Base-by-base conservation (phyloP, 2,888 invertebrate species). In the Dryobota labecula region DNA sequence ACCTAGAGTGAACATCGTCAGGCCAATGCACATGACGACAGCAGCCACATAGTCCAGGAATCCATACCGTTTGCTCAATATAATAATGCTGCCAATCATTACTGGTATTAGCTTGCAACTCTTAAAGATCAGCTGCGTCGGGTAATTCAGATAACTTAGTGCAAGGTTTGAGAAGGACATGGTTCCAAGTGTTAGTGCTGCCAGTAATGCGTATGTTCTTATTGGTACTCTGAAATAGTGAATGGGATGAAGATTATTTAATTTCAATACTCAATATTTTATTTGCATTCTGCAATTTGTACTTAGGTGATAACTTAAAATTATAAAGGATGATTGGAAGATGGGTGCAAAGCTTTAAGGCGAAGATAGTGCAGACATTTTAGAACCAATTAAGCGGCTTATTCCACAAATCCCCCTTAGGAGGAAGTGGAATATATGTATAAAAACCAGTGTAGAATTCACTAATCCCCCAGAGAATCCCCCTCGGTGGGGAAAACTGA, bases 41-140 rank as follows among this genome's bases (percentile, higher is more conserved):
- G 99, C 98, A 0, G 99, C 98, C 11, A 97, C 85, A 92, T 99
- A 98, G 92, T 99, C 99, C 76, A 99, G 90, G 27, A 97, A 96
- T 2, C 98, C 98, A 92, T 99, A 99, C 84, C 97, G 97, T 94
- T 99, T 99, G 70, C 98, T 97, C 94, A 99, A 98, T 88, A 99
- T 99, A 62, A 99, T 90, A 83, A 99, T 98, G 84, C 99, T 98
- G 33, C 99, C 99, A 77, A 99, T 97, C 91, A 99, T 97, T 0
- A 99, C 99, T 0, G 99, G 99, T 86, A 99, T 98, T 0, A 99
- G 96, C 92, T 99, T 99, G 93, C 99, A 99, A 91, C 99, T 99
- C 92, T 99, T 99, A 91, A 99, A 99, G 87, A 99, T 99, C 54
- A 99, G 97, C 96, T 99, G 99, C 0, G 99, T 99, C 0, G 99